Evolutionary conservation across 2,888 invertebrate species (phyloP), one percentile per base, ranked within the genome.

Genomic region (Drepanosiphum platanoidis): DNA sequence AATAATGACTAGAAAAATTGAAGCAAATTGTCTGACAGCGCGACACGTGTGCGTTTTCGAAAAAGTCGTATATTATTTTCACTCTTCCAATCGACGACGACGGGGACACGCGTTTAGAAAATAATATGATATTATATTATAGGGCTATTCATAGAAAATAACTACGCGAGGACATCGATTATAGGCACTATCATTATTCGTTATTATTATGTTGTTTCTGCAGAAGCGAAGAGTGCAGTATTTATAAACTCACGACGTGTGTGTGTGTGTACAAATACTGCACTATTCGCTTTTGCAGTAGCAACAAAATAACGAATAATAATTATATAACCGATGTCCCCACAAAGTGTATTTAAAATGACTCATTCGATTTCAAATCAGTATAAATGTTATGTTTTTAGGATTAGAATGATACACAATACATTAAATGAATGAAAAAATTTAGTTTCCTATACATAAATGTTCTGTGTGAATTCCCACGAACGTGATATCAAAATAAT

Each of bases 1-100:
- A 36, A 81, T 61, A 39, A 72, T 46, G 32, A 72, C 58, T 81
- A 81, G 81, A 71, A 81, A 81, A 71, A 58, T 81, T 70, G 34
- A 81, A 81, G 61, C 70, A 61, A 81, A 81, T 72, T 71, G 58
- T 58, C 18, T 30, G 71, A 58, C 71, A 58, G 46, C 34, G 46
- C 34, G 81, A 71, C 70, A 39, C 80, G 34, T 72, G 71, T 61
- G 58, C 71, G 30, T 66, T 42, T 78, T 39, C n/a, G 27, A 72
- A 72, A n/a, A 36, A 42, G 27, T 39, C 36, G 11, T 72, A 5
- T n/a, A 39, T 72, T 39, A 72, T 64, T 64, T 30, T 64, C 30
- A 64, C 74, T 32, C 22, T n/a, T n/a, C 46, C 4, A 46, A 68
- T 42, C 46, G 46, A 36, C 30, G n/a, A 18, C 52, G n/a, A 52